Evolutionary conservation across 2,113 vertebrate species (phyloP).

Genomic region (Xiphophorus hellerii): DNA sequence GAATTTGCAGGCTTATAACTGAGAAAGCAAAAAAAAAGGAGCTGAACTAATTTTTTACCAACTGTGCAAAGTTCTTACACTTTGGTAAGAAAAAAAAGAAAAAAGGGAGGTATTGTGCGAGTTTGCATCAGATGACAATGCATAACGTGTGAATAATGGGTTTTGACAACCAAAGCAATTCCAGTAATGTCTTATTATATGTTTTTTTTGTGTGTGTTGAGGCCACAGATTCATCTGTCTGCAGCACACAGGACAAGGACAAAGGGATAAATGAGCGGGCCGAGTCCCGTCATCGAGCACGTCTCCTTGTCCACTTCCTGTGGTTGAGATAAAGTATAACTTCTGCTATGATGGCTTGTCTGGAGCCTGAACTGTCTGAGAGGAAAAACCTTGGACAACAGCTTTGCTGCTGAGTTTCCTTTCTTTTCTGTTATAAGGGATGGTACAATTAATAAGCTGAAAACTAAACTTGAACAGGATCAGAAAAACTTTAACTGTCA

Average conservation of each 20-base stretch:
- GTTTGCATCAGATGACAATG: conserved; percentile 23
- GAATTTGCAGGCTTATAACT: conserved; percentile 41
- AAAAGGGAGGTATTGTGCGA: conserved; percentile 5
- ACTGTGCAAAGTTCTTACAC: too few species aligned
- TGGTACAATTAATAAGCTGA: background rate
- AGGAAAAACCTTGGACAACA: too few species aligned
- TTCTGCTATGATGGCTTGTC: conserved; percentile 39
- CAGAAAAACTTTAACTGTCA: background rate
- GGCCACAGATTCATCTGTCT: conserved; percentile 11
- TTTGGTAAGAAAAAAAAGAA: background rate
- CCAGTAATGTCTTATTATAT: conserved; percentile 23
- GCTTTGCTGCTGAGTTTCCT: too few species aligned
- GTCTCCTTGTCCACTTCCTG: conserved; percentile 50
- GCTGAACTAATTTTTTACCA: conserved; percentile 16
- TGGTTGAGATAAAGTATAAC: conserved; percentile 45
- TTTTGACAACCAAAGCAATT: conserved; percentile 48
- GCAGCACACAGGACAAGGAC: conserved; percentile 27
- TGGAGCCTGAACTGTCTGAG: too few species aligned
- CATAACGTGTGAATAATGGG: conserved; percentile 32
- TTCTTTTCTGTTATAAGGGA: too few species aligned
- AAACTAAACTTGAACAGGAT: background rate
- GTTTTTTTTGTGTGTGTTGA: conserved; percentile 1
- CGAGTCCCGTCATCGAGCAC: conserved; percentile 29
- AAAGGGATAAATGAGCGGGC: conserved; percentile 38
- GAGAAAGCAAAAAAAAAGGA: background rate